Base-by-base conservation (phyloP, 2,113 vertebrate genomes). In the Elachura formosa region DNA sequence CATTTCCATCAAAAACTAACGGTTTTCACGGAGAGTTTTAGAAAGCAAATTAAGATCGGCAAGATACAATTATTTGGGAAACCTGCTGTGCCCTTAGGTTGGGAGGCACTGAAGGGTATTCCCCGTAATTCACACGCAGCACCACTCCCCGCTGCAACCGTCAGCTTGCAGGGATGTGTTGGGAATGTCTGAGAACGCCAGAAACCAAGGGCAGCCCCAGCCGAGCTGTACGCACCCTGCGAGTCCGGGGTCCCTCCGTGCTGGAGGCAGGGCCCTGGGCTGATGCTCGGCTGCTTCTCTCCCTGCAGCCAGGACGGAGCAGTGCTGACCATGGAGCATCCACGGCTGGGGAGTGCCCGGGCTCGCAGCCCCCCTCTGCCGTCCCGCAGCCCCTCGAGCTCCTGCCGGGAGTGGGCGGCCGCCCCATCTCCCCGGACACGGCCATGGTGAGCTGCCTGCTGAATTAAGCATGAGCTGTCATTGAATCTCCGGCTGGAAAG, bases 371-470 rank as follows among this genome's bases (percentile, higher is more conserved):
- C 31, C 16, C 66, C 94, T 17, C 95, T 73, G 73, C 94, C 2
- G 2, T 98, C 40, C 98, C 98, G 46, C 88, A 11, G 19, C 61
- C 94, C 33, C 94, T 98, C 34, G 88, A 91, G 25, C 49, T 98
- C 41, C 95, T 98, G 8, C 72, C 83, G 2, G 95, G 67, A 63
- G 14, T 62, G 2, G 98, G 96, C 2, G 95, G 98, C 51, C 36
- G 14, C 15, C 98, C 98, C 8, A 76, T 99, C 95, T 97, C 98
- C 77, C 81, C 52, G 40, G 97, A 98, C 66, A 95, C 98, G 84
- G 98, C 98, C 0, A 81, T 14, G 92, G 99, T 99, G 96, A 98
- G 98, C 93, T 77, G 90, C 54, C 94, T 94, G 96, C 79, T 97
- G 93, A 96, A 96, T 97, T 97, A 97, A 89, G 40, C 36, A 96